Evolutionary conservation across 2,113 vertebrate genomes (phyloP).

Genomic region (Gnathonemus echidnorhynchus): DNA sequence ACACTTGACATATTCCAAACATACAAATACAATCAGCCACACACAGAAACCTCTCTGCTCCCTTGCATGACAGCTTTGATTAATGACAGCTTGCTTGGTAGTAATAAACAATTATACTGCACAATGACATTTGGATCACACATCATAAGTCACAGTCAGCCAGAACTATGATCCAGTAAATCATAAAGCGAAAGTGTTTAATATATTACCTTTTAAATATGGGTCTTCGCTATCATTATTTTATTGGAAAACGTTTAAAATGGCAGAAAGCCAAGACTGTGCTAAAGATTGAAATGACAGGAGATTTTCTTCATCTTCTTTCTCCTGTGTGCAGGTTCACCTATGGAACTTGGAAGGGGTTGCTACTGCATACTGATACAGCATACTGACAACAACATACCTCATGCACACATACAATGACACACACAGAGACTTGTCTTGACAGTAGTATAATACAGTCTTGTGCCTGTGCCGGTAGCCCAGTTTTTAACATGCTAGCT

Average conservation of each 20-base stretch:
- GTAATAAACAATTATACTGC: conserved; percentile 29
- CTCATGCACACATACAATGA: neutral
- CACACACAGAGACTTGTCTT: neutral
- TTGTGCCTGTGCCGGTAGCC: neutral
- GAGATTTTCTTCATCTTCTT: neutral
- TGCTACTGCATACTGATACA: neutral
- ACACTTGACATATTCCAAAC: neutral
- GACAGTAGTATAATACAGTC: neutral
- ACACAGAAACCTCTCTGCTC: conserved; percentile 18
- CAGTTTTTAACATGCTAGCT: neutral
- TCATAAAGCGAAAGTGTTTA: conserved; percentile 13
- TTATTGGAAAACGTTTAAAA: neutral
- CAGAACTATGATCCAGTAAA: conserved; percentile 22
- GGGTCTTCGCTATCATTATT: neutral
- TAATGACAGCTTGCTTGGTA: conserved; percentile 19
- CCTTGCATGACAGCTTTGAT: conserved; percentile 31
- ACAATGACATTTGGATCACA: conserved; percentile 20
- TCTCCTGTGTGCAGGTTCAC: neutral
- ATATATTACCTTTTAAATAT: conserved; percentile 19
- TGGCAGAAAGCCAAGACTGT: neutral
- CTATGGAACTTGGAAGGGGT: neutral
- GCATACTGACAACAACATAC: neutral
- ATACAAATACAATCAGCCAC: conserved; percentile 20
- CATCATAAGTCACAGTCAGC: conserved; percentile 29
- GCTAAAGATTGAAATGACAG: neutral